phyloP scores from a whole-genome alignment of 2,113 vertebrate genomes.

The Hydropotes inermis region DNA sequence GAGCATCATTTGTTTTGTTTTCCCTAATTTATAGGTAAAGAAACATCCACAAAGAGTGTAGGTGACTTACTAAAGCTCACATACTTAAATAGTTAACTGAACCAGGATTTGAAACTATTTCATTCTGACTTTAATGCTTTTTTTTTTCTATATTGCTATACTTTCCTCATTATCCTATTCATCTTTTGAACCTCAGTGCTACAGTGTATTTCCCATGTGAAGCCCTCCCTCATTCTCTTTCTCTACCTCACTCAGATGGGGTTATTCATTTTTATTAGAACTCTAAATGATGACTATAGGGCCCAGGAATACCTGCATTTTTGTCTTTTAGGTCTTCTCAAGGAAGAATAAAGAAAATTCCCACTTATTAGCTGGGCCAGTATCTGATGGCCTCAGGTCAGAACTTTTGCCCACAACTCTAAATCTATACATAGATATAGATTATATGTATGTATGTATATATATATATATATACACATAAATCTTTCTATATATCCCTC shows the following conservation, averaged over 20 bases:
- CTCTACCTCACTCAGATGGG: neutral
- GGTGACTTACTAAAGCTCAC: neutral
- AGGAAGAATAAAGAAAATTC: neutral
- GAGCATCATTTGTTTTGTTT: neutral
- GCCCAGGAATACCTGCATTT: neutral
- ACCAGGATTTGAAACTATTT: neutral
- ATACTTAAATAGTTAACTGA: neutral
- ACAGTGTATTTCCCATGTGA: neutral
- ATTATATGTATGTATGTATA: too few relatives aligned
- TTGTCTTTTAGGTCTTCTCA: neutral
- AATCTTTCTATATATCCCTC: neutral
- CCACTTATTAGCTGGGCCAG: neutral
- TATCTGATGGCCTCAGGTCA: neutral
- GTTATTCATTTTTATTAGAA: neutral
- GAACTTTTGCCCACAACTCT: neutral
- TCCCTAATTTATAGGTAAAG: neutral
- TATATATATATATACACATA: neutral
- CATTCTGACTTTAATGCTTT: neutral
- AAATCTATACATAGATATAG: neutral
- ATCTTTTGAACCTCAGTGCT: neutral
- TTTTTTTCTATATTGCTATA: neutral
- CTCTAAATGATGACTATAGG: neutral
- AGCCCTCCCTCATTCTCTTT: neutral
- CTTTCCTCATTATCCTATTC: neutral
- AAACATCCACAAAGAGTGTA: neutral